phyloP scores from a whole-genome alignment of 2,113 vertebrate genomes.

The Leucopsar rothschildi region DNA sequence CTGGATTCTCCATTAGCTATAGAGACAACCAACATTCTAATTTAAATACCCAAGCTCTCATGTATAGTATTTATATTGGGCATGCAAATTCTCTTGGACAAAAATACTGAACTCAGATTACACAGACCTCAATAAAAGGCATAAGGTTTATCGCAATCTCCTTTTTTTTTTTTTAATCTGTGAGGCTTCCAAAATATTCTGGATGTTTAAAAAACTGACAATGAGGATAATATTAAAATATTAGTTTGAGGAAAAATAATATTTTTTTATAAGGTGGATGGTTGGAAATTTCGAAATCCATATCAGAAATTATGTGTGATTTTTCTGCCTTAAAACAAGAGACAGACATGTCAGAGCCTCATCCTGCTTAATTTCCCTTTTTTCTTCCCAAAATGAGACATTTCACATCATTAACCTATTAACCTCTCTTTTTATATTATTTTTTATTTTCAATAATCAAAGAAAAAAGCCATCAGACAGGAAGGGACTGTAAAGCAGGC shows the following conservation, averaged over 20 bases:
- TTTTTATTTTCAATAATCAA: background rate
- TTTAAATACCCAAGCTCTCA: background rate
- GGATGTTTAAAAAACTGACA: background rate
- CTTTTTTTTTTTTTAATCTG: too few species aligned
- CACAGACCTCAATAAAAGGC: background rate
- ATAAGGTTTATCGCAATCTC: rapidly evolving
- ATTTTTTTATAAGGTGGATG: background rate
- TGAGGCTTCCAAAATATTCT: background rate
- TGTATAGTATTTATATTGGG: background rate
- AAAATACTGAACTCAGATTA: background rate
- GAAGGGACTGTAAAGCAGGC: background rate
- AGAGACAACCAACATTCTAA: background rate
- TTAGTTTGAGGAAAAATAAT: background rate
- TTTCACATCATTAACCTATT: background rate
- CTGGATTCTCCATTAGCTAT: background rate
- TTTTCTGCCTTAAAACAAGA: background rate
- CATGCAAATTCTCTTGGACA: background rate
- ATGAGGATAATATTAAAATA: background rate
- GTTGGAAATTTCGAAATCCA: background rate
- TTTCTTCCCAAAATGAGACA: background rate
- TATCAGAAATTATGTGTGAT: background rate
- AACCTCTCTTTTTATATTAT: background rate
- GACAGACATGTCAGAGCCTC: background rate
- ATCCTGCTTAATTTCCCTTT: background rate
- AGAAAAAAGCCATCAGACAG: background rate